Percentiles rank a stretch among this genome's conserved stretches.
phyloP scores from a whole-genome alignment of 1,140 invertebrate genomes.

The Drosophila carrolli region DNA sequence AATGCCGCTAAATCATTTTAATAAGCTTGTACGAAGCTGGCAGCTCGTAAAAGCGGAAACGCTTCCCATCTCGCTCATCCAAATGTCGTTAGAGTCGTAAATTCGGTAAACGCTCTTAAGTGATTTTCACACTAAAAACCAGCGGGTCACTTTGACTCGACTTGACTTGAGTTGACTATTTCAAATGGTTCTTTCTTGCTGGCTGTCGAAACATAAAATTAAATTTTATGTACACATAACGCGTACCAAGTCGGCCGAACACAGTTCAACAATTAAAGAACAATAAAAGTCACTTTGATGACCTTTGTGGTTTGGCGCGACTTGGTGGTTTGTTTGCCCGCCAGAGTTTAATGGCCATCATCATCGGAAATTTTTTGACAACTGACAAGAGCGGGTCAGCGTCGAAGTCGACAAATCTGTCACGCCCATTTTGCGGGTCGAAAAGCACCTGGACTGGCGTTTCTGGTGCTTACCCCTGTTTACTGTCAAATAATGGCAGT shows the following conservation, averaged over 20 bases:
- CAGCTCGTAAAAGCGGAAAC: slow-evolving; percentile 64
- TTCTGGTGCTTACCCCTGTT: slow-evolving; percentile 49
- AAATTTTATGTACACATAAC: slow-evolving; percentile 63
- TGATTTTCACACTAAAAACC: slow-evolving; percentile 78
- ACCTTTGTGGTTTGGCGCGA: slow-evolving; percentile 15
- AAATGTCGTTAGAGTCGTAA: slow-evolving; percentile 65
- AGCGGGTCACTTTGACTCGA: slow-evolving; percentile 56
- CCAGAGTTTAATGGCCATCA: slow-evolving; percentile 60
- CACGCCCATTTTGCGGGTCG: slow-evolving; percentile 47
- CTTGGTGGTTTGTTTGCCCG: slow-evolving; percentile 15
- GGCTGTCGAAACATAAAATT: slow-evolving; percentile 58
- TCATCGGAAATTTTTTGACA: slow-evolving; percentile 65
- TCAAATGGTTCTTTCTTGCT: slow-evolving; percentile 31
- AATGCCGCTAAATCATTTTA: slow-evolving; percentile 62
- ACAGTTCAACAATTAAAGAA: slow-evolving; percentile 79
- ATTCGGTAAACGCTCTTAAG: slow-evolving; percentile 75
- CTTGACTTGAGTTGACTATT: slow-evolving; percentile 28
- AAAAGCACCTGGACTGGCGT: slow-evolving; percentile 36
- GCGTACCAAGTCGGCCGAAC: slow-evolving; percentile 51
- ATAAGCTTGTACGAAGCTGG: slow-evolving; percentile 19
- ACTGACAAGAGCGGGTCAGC: slow-evolving; percentile 56
- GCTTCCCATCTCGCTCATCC: slow-evolving; percentile 27
- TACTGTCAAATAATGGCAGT: slow-evolving; percentile 71
- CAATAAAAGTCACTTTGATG: slow-evolving; percentile 73
- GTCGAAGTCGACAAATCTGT: slow-evolving; percentile 47